Conservation (phyloP, 2,888 invertebrate genomes). For the Selenia dentaria region DNA sequence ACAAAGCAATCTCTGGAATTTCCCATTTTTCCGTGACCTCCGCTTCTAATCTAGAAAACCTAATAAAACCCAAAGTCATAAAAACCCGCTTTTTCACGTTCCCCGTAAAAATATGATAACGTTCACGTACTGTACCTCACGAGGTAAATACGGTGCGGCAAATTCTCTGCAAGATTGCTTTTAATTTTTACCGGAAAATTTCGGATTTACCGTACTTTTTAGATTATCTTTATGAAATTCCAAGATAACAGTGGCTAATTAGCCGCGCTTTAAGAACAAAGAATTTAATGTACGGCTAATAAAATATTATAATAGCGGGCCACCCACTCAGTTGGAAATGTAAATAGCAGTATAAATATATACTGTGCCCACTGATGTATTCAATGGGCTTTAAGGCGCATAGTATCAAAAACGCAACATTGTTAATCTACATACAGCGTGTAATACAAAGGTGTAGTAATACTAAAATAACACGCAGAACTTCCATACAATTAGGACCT, state of each 20-base stretch:
- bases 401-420: too few relatives aligned
- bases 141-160: conserved; percentile 23
- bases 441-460: too few relatives aligned
- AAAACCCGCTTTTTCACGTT: conserved; percentile 79
- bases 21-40: conserved; percentile 52
- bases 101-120: conserved; percentile 83
- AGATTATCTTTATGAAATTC: conserved; percentile 28
- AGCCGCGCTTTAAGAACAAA: conserved; percentile 46
- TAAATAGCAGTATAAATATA: conserved; percentile 13
- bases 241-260: conserved; percentile 47
- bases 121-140: conserved; percentile 61
- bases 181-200: conserved; percentile 3
- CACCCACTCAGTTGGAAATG: conserved; percentile 30
- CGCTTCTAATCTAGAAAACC: conserved; percentile 73
- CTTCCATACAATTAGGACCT: too few relatives aligned
- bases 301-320: conserved; percentile 41
- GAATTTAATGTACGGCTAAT: conserved; percentile 43
- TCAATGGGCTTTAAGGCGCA: too few relatives aligned
- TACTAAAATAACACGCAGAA: too few relatives aligned
- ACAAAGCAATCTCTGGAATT: conserved; percentile 44
- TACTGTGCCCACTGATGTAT: conserved; percentile 5
- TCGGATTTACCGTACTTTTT: conserved; percentile 15
- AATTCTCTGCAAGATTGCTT: conserved; percentile 12
- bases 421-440: too few relatives aligned
- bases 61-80: conserved; percentile 78